Evolutionary conservation across 2,888 invertebrate species (phyloP).

Genomic region (Aspidapion aeneum): DNA sequence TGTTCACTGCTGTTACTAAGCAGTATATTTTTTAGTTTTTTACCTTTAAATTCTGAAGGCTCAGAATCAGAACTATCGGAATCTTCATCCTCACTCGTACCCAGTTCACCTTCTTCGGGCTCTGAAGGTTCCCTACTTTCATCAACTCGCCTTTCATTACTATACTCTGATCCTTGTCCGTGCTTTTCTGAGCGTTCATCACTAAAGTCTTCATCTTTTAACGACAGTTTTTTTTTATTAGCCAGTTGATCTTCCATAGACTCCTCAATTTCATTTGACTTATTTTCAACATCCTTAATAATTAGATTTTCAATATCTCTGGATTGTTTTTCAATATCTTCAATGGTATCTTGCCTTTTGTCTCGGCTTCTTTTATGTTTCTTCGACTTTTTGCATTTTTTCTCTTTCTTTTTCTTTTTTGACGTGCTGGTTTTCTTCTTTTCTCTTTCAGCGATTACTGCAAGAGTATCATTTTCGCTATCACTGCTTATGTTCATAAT

Average conservation of each 20-base stretch:
- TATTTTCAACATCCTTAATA: not conserved
- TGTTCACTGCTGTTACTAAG: no score
- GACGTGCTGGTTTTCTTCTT: slow-evolving; percentile 3
- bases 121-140: slow-evolving; percentile 3
- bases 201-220: no score
- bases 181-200: no score
- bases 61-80: not conserved
- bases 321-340: slow-evolving; percentile 1
- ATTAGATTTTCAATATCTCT: not conserved
- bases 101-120: not conserved
- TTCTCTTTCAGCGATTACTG: not conserved
- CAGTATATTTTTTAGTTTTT: no score
- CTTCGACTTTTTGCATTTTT: not conserved
- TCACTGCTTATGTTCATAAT: not conserved
- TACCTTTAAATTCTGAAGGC: not conserved
- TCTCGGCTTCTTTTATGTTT: slow-evolving; percentile 7
- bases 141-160: no score
- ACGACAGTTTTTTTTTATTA: no score
- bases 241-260: not conserved
- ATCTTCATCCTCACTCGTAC: not conserved
- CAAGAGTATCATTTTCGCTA: not conserved
- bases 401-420: not conserved
- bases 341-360: not conserved
- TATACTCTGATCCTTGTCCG: no score
- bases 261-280: not conserved